These are phyloP conservation scores for Pontoporia blainvillei DNA, from an alignment of 2,113 vertebrate genomes.

Conservation along the genomic window DNA sequence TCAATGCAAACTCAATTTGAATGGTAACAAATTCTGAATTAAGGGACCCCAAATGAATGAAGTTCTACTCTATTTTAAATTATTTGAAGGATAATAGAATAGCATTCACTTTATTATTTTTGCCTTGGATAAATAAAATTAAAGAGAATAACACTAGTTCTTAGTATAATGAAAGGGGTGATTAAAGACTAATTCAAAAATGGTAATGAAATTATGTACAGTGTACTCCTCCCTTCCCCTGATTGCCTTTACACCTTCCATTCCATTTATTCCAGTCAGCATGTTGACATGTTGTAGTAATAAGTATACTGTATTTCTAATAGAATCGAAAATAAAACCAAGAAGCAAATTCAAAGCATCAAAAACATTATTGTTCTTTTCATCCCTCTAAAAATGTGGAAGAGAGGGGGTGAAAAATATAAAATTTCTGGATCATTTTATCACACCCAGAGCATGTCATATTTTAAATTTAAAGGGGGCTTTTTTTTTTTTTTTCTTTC, in stretches of 20 bases:
- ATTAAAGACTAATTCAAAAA: conserved; percentile 1
- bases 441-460: not conserved
- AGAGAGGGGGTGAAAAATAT: not conserved
- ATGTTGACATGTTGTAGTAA: not conserved
- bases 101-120: conserved; percentile 19
- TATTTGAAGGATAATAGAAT: not conserved
- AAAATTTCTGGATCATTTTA: not conserved
- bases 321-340: conserved; percentile 12
- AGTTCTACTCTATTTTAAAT: conserved; percentile 16
- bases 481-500: not conserved
- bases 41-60: not conserved
- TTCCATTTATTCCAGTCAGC: not conserved
- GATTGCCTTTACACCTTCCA: not conserved
- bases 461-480: not conserved
- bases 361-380: conserved; percentile 14
- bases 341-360: conserved; percentile 12
- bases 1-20: not conserved
- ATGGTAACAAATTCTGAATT: conserved; percentile 3
- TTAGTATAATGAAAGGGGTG: not conserved
- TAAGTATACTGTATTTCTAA: conserved; percentile 26
- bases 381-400: not conserved
- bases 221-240: not conserved
- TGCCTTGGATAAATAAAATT: conserved; percentile 31
- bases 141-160: not conserved
- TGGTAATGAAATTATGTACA: not conserved